A percentile compares a stretch with the other conserved stretches of the same genome.
Conservation (phyloP, 2,113 vertebrate genomes). For the Psettodes erumei region DNA sequence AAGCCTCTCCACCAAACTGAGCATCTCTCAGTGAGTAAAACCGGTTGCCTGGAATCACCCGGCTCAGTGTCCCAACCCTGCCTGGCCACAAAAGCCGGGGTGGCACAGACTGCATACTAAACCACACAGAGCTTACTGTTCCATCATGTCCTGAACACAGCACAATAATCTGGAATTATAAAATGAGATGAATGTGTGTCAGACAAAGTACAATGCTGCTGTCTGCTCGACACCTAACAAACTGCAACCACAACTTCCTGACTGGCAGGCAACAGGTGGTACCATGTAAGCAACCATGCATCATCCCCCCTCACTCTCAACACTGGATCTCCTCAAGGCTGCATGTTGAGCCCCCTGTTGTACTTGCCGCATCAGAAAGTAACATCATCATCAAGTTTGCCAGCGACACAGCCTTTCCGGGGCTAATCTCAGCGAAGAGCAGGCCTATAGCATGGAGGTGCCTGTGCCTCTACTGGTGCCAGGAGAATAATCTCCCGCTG, state of each 20-base stretch:
- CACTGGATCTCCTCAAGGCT: too few species aligned
- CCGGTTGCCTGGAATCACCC: constrained; percentile 5
- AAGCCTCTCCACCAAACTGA: constrained; percentile 27
- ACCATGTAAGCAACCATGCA: too few species aligned
- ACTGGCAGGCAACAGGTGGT: too few species aligned
- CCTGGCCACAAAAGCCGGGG: constrained; percentile 10
- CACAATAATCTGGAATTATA: constrained; percentile 58
- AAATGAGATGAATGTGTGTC: not conserved
- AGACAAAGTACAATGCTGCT: not conserved
- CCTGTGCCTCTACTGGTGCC: too few species aligned
- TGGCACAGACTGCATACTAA: constrained; percentile 1
- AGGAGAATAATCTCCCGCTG: too few species aligned
- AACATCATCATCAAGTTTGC: too few species aligned
- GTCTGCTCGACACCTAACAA: not conserved
- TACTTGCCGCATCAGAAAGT: too few species aligned
- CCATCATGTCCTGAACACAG: constrained; percentile 4
- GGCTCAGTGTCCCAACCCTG: constrained; percentile 6
- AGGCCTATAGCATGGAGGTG: too few species aligned
- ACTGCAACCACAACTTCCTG: not conserved
- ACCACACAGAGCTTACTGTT: constrained; percentile 3
- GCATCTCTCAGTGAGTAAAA: constrained; percentile 40
- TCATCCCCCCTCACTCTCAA: too few species aligned
- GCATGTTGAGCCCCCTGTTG: too few species aligned
- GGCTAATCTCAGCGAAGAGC: too few species aligned
- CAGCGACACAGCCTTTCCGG: too few species aligned